A percentile compares a stretch with the other conserved stretches of the same genome.
These are phyloP conservation scores for Pteria penguin DNA, from an alignment of 2,888 invertebrate genomes.

Conservation along the genomic window DNA sequence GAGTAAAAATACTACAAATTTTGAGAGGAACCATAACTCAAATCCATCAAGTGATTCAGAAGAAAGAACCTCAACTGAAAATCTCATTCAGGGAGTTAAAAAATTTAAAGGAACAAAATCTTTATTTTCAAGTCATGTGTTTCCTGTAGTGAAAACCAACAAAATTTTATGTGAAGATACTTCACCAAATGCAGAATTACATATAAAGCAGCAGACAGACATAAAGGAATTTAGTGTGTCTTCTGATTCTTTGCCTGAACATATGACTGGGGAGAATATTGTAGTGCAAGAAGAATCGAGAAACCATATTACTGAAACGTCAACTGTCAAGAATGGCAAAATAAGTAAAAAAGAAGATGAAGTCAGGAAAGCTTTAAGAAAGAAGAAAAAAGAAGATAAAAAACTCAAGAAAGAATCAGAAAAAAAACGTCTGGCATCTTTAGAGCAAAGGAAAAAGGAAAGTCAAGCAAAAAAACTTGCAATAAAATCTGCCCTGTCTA, in stretches of 20 bases:
- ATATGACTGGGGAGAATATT: not conserved
- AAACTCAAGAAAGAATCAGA: conserved; percentile 16
- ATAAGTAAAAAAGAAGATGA: not conserved
- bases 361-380: not conserved
- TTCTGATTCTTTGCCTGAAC: not conserved
- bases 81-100: too few relatives aligned
- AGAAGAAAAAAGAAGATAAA: conserved; percentile 9
- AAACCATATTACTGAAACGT: not conserved
- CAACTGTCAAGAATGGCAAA: not conserved
- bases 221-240: not conserved
- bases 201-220: not conserved
- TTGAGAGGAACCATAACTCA: too few relatives aligned
- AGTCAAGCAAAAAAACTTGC: conserved; percentile 43
- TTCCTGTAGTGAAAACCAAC: not conserved
- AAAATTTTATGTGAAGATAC: not conserved
- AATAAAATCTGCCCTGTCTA: conserved; percentile 50
- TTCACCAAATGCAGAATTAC: not conserved
- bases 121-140: not conserved
- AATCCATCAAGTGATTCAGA: too few relatives aligned
- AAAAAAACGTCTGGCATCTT: conserved; percentile 43
- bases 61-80: too few relatives aligned
- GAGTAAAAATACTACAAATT: too few relatives aligned
- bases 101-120: conserved; percentile 1
- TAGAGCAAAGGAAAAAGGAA: conserved; percentile 51
- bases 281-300: not conserved